These are phyloP conservation scores for Unio delphinus DNA, from an alignment of 2,888 invertebrate species.

Conservation along the genomic window DNA sequence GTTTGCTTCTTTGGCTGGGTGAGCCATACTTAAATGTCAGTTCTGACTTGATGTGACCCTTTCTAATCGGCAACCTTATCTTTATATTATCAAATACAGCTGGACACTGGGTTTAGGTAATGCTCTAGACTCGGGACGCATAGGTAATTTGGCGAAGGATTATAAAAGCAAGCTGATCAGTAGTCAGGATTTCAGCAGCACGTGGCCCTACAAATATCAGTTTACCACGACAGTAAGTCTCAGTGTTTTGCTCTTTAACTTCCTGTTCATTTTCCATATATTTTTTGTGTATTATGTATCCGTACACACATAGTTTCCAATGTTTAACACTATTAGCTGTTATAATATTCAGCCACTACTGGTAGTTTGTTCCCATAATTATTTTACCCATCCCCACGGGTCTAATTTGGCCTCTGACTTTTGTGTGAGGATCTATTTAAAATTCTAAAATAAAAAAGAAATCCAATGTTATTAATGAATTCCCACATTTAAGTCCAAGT, in stretches of 20 bases:
- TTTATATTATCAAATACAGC: conserved; percentile 7
- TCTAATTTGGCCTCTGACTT: no score
- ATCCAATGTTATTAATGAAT: no score
- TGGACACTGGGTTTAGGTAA: conserved; percentile 23
- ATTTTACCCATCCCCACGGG: no score
- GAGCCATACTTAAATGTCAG: neutral
- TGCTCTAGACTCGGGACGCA: conserved; percentile 43
- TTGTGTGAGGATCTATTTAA: neutral
- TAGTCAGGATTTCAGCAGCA: conserved; percentile 23
- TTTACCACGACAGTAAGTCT: conserved; percentile 56
- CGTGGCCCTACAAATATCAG: conserved; percentile 65
- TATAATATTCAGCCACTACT: conserved; percentile 8
- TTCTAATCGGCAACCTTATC: conserved; percentile 6
- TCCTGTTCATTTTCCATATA: conserved; percentile 2
- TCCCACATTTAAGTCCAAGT: neutral
- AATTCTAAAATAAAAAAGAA: neutral
- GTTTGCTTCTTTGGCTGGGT: conserved; percentile 14
- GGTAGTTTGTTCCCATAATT: conserved; percentile 8
- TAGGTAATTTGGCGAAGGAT: conserved; percentile 49
- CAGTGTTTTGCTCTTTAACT: conserved; percentile 7
- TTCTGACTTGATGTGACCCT: conserved; percentile 2
- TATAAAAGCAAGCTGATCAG: conserved; percentile 46
- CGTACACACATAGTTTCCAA: no score
- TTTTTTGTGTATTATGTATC: no score
- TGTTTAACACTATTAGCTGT: no score